Base-by-base conservation (phyloP, 2,797 vertebrate genomes). In the Petrocephalus schoutedeni region DNA sequence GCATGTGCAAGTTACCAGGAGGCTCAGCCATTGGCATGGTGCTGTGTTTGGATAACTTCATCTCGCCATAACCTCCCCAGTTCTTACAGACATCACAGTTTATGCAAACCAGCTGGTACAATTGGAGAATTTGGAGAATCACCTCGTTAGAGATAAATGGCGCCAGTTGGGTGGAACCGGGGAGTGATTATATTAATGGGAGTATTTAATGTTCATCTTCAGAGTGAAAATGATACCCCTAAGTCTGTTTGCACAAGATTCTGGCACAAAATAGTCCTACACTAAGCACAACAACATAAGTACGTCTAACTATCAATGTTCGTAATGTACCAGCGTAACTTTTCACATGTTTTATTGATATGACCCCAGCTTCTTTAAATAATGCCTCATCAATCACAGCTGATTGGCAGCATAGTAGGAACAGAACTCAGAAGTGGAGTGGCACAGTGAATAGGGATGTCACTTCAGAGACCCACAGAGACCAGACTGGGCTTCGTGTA, bases 161-260 rank as follows among this genome's bases (percentile, higher is more conserved):
- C 36, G 41, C 36, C 74, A 49, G 74, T 36, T 80, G 74, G 41
- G 41, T 80, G 36, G 41, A 77, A 77, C 71, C 0, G 16, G 36
- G 71, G 6, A 77, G 41, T 80, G 74, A 49, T 49, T 49, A 80
- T 80, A 80, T 80, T 80, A 80, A 80, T 49, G 41, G 41, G 74
- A 49, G 74, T 80, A 49, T 80, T 80, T 80, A 80, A 80, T 80
- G 41, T 80, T 80, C 45, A 49, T 80, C 74, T 80, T 16, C 41
- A 80, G 74, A n/a, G 16, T 80, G 74, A 49, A 80, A 49, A 41
- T 10, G 36, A 49, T 21, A 21, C 16, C n/a, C 6, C 74, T 49
- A 80, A 80, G 19, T 19, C 74, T 36, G 28, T 14, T 71, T 71
- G 36, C 67, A 71, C 12, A 41, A 71, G 32, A 32, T 36, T 71